Conservation (phyloP, 2,888 invertebrate genomes). For the Dorcus hopei region DNA sequence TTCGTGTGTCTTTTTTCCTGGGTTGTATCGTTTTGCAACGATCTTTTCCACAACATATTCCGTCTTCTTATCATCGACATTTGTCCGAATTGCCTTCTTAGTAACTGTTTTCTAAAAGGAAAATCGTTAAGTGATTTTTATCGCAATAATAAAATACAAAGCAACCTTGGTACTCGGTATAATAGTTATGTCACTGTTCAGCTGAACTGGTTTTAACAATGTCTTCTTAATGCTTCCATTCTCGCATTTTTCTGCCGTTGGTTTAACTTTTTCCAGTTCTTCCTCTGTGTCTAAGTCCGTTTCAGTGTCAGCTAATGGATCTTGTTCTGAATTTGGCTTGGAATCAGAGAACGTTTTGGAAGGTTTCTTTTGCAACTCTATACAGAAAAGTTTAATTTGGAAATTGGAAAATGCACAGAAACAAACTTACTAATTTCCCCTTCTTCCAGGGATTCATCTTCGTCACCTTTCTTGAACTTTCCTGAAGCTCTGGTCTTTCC, state of each 20-base stretch:
- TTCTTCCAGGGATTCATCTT: conserved; percentile 28
- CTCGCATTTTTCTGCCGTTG: conserved; percentile 24
- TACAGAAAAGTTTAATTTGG: too few species aligned
- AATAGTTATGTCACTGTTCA: conserved; percentile 34
- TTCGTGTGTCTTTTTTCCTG: conserved; percentile 71
- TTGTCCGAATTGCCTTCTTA: conserved; percentile 23
- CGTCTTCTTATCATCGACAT: conserved; percentile 43
- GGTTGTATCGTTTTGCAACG: conserved; percentile 78
- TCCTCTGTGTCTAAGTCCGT: conserved; percentile 32
- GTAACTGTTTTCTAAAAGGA: background rate
- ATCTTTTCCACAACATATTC: conserved; percentile 81
- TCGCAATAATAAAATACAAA: background rate
- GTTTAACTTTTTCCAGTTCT: conserved; percentile 24
- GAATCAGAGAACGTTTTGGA: background rate
- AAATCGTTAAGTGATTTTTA: background rate
- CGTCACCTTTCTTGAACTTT: conserved; percentile 5
- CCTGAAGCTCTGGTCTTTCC: background rate
- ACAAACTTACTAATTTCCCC: conserved; percentile 29
- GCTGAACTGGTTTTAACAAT: conserved; percentile 30
- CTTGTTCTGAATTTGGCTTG: conserved; percentile 17
- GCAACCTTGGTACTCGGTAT: conserved; percentile 27
- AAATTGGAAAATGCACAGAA: background rate
- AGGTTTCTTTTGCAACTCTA: background rate
- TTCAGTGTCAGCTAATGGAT: conserved; percentile 30
- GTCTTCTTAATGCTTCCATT: conserved; percentile 32